These are phyloP conservation scores for Psittacula cyanocephala DNA, from an alignment of 2,113 vertebrate genomes.

Conservation along the genomic window DNA sequence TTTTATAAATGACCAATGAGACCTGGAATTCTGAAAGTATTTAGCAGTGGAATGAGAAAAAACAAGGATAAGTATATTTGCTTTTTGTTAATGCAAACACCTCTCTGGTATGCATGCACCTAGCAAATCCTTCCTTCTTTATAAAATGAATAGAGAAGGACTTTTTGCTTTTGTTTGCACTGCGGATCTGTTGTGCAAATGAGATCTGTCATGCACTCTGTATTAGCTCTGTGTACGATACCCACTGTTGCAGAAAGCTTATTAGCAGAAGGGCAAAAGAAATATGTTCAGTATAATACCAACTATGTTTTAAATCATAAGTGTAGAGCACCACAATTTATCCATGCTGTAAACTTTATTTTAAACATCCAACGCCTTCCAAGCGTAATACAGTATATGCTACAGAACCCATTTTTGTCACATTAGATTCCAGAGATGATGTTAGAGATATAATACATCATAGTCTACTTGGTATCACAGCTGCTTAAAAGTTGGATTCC, in stretches of 20 bases:
- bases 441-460: not conserved
- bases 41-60: not conserved
- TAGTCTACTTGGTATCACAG: not conserved
- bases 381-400: not conserved
- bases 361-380: not conserved
- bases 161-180: slow-evolving; percentile 7
- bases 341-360: not conserved
- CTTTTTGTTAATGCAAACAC: not conserved
- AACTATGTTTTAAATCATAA: not conserved
- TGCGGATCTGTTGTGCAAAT: slow-evolving; percentile 9
- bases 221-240: not conserved
- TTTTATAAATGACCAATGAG: not conserved
- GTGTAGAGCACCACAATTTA: not conserved
- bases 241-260: slow-evolving; percentile 30
- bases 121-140: not conserved
- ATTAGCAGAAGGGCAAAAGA: slow-evolving; percentile 5
- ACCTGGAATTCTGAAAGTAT: not conserved
- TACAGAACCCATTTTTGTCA: not conserved
- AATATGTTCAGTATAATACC: not conserved
- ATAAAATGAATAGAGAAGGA: not conserved
- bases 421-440: not conserved
- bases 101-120: not conserved
- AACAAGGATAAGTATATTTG: not conserved
- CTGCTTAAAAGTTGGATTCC: not conserved
- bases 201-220: slow-evolving; percentile 7